Conservation (phyloP, 2,888 invertebrate species). For the Rhamnusium bicolor region DNA sequence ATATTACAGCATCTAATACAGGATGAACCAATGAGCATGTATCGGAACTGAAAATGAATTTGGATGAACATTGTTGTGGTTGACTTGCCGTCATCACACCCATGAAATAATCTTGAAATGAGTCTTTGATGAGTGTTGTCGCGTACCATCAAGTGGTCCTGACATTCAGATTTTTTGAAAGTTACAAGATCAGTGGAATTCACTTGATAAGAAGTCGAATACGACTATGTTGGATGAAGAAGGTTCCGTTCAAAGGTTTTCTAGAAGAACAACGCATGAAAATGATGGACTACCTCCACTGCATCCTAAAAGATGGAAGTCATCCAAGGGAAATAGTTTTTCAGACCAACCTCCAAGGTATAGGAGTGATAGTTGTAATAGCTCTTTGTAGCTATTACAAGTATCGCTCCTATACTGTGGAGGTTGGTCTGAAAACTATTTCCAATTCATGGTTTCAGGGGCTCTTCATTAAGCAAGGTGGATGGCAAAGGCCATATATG, state of each 20-base stretch:
- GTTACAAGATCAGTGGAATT: neutral
- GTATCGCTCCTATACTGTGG: neutral
- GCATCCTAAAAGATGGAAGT: neutral
- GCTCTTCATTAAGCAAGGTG: neutral
- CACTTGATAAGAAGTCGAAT: neutral
- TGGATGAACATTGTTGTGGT: neutral
- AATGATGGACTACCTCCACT: neutral
- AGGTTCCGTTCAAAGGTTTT: neutral
- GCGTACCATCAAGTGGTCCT: conserved; percentile 1
- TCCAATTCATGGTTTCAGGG: neutral
- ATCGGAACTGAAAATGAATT: neutral
- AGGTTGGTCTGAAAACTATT: neutral
- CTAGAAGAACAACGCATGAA: neutral
- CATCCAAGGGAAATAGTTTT: neutral
- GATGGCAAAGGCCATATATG: conserved; percentile 1
- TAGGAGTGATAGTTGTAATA: no score
- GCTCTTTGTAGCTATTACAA: neutral
- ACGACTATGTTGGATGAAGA: neutral
- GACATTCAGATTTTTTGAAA: neutral
- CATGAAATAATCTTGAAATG: neutral
- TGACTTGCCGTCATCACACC: neutral
- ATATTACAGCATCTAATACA: conserved; percentile 1
- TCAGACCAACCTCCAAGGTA: no score
- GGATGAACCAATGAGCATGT: neutral
- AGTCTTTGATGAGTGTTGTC: neutral